These are phyloP conservation scores for Dolichomitus sp. DNA, from an alignment of 2,888 invertebrate genomes.

Conservation along the genomic window DNA sequence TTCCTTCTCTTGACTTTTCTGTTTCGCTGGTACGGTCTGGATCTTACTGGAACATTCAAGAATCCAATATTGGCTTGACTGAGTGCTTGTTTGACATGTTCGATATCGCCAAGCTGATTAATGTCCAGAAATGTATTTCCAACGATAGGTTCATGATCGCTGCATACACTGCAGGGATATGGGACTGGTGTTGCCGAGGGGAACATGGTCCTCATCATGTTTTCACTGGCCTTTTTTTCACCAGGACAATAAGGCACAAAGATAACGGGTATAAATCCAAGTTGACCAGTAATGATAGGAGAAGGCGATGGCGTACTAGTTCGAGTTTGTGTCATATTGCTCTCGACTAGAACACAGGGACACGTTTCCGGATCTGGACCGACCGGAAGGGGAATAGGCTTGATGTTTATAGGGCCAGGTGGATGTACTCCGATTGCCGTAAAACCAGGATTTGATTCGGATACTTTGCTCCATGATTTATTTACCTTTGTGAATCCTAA, in stretches of 20 bases:
- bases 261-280: conserved; percentile 91
- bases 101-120: conserved; percentile 74
- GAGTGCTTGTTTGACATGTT: conserved; percentile 74
- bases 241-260: conserved; percentile 91
- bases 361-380: conserved; percentile 89
- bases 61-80: conserved; percentile 78
- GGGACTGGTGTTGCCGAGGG: conserved; percentile 89
- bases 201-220: conserved; percentile 88
- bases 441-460: conserved; percentile 82
- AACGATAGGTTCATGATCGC: conserved; percentile 72
- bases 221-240: conserved; percentile 79
- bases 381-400: conserved; percentile 88
- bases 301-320: conserved; percentile 64
- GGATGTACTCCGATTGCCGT: conserved; percentile 86
- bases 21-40: conserved; percentile 11
- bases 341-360: conserved; percentile 89
- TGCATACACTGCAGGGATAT: conserved; percentile 89
- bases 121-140: conserved; percentile 72
- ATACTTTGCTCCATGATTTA: conserved; percentile 53
- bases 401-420: conserved; percentile 86
- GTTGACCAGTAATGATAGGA: conserved; percentile 76
- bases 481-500: conserved; percentile 71
- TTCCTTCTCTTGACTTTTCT: conserved; percentile 69
- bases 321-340: conserved; percentile 76
- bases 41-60: conserved; percentile 78